These are phyloP conservation scores for Orussus abietinus DNA, from an alignment of 1,140 invertebrate species.

Conservation along the genomic window DNA sequence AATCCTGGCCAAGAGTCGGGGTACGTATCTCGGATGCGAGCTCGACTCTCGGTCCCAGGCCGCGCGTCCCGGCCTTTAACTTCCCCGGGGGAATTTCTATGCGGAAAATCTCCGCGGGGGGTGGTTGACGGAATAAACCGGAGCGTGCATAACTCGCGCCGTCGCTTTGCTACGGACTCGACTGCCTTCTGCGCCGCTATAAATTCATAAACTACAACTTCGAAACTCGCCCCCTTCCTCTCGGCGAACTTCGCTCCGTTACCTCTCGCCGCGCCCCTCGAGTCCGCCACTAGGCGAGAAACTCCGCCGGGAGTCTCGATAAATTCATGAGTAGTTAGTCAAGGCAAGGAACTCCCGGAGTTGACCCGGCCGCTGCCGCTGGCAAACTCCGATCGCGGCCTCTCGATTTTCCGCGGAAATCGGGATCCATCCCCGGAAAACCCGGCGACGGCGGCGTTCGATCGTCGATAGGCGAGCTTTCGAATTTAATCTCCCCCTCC, in stretches of 20 bases:
- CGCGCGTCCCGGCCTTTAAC: no score
- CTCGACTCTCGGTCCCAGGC: no score
- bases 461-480: no score
- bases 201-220: slow-evolving; percentile 54
- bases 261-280: slow-evolving; percentile 24
- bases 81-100: slow-evolving; percentile 32
- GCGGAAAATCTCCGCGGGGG: slow-evolving; percentile 36
- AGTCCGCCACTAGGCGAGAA: slow-evolving; percentile 31
- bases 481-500: no score
- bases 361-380: no score
- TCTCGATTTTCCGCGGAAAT: no score
- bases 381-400: no score
- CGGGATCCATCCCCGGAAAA: no score
- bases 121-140: slow-evolving; percentile 44
- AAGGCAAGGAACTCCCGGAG: slow-evolving; percentile 41
- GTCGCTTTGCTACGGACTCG: slow-evolving; percentile 14
- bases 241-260: slow-evolving; percentile 40
- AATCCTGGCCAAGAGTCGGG: no score
- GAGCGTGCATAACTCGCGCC: slow-evolving; percentile 34
- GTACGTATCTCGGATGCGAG: no score
- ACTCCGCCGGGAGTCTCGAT: slow-evolving; percentile 41
- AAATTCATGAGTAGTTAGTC: slow-evolving; percentile 51
- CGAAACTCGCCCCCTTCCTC: slow-evolving; percentile 26
- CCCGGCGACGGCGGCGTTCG: no score
- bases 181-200: slow-evolving; percentile 44